Evolutionary conservation across 2,797 vertebrate species (phyloP), one percentile per base, ranked within the genome.

Genomic region (Enteromius anoplus): DNA sequence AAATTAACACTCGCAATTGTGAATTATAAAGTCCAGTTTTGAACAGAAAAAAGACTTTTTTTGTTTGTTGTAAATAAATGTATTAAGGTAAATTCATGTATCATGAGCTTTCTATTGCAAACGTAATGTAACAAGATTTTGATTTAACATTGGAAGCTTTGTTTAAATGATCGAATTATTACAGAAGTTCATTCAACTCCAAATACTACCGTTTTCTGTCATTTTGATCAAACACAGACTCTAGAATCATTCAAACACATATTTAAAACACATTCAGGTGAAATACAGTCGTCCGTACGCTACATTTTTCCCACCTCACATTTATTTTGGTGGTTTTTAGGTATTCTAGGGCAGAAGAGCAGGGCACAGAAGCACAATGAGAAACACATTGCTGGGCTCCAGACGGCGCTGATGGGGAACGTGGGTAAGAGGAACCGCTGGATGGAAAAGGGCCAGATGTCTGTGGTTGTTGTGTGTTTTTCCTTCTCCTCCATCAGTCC

Each of bases 381-480:
- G 73, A 75, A 75, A 60, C 72, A 60, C 5, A 75, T 19, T 60
- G 53, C 53, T 40, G 51, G 37, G 14, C 23, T 26, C 6, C n/a
- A 75, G 53, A 17, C 34, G 8, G 14, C n/a, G 7, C 21, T 5
- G 14, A 64, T 7, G 34, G 53, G 73, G 72, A 58, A 11, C 23
- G 32, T 23, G 51, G 21, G 53, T 26, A 10, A 60, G 53, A 58
- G 34, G 4, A 26, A 40, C 53, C 14, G 8, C 53, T 42, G 73
- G n/a, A 42, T 58, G 51, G 73, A 75, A 75, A 17, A 8, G 0
- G 53, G 34, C 73, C 72, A 60, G 5, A 58, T 75, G 14, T 26
- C 73, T 75, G 73, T 75, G 73, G 53, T 42, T 42, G 73, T 17
- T 75, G 73, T 75, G 73, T 75, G 34, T 60, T 75, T 68, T 75